phyloP scores from a whole-genome alignment of 2,113 vertebrate genomes.

The Tragelaphus imberbis region DNA sequence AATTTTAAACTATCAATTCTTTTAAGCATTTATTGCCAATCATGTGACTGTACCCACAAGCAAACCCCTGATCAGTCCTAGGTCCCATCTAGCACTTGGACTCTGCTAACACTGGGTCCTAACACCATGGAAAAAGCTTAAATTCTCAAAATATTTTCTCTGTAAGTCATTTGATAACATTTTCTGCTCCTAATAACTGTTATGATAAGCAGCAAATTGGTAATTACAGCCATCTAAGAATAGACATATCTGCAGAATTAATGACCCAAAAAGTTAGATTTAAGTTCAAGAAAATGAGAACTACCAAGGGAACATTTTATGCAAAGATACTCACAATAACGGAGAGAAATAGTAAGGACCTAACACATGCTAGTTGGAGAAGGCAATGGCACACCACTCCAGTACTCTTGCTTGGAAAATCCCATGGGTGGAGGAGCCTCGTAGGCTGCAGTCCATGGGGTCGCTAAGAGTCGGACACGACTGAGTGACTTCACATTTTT shows the following conservation, averaged over 20 bases:
- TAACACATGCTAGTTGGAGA: too few species aligned
- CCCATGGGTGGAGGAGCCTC: too few species aligned
- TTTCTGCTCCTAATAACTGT: slow-evolving; percentile 42
- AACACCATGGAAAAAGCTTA: background rate
- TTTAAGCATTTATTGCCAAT: background rate
- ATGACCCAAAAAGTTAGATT: slow-evolving; percentile 35
- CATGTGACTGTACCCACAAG: background rate
- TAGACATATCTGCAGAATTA: slow-evolving; percentile 35
- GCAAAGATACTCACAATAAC: too few species aligned
- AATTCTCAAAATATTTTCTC: background rate
- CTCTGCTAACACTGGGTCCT: background rate
- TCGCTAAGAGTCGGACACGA: too few species aligned
- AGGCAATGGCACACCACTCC: too few species aligned
- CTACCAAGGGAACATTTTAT: too few species aligned
- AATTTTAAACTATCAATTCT: background rate
- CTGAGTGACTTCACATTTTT: too few species aligned
- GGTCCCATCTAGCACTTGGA: too few species aligned
- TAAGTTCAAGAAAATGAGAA: background rate
- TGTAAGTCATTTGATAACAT: slow-evolving; percentile 19
- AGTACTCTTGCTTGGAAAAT: too few species aligned
- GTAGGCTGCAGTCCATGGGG: too few species aligned
- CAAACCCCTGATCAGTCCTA: background rate
- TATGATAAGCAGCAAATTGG: slow-evolving; percentile 53
- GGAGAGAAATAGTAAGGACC: too few species aligned
- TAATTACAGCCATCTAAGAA: slow-evolving; percentile 35